Base-by-base conservation (phyloP, 2,113 vertebrate genomes). In the Tauraco erythrolophus region DNA sequence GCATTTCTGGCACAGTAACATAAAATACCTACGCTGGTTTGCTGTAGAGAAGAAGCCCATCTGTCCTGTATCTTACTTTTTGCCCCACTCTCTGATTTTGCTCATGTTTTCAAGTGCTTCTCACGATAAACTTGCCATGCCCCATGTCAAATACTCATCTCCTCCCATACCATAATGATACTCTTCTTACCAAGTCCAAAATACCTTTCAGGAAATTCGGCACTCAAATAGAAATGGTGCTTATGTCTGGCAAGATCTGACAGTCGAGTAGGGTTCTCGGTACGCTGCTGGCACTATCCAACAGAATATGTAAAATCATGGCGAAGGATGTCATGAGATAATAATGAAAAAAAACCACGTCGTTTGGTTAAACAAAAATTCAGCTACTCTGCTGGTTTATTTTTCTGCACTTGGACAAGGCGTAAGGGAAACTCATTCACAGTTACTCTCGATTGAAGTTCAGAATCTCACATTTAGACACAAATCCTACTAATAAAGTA, bases 161-260 rank as follows among this genome's bases (percentile, higher is more conserved):
- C 74, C 61, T 88, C 69, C 57, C 96, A 91, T 96, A 30, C 87
- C 97, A 96, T 95, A 37, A 91, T 18, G 16, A 82, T 94, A 56
- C 7, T 91, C 37, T 96, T 96, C 87, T 91, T 89, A 53, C 5
- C 70, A 95, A 94, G 93, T 96, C 94, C 92, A 96, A 96, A 97
- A 92, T 97, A 95, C 87, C 91, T 97, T 97, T 97, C 96, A 93
- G 94, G 95, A 97, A 97, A 85, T 95, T 58, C 56, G 85, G 92
- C 92, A 94, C 86, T 88, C 77, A 28, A 53, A 66, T 30, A 76
- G 88, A 82, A 82, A 77, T 0, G 6, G 61, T 95, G 82, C 75
- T 28, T 2, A 86, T 60, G 94, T 96, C 95, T 96, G 94, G 94
- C 94, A 69, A 94, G 85, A 65, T 79, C 75, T 96, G 77, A 86